Conservation (phyloP, 2,888 invertebrate genomes). For the Nemotelus pantherinus region DNA sequence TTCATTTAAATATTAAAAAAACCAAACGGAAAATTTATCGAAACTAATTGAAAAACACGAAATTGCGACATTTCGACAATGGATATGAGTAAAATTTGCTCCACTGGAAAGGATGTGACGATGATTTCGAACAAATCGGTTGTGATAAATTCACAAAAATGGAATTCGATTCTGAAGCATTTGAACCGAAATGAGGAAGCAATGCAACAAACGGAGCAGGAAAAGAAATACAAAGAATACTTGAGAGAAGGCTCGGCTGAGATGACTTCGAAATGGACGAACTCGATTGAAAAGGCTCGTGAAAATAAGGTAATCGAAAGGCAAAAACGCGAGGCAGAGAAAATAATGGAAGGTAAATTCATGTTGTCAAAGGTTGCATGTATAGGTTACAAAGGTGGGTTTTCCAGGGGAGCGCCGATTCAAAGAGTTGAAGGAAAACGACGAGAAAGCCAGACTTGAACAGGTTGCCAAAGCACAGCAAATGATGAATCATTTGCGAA, state of each 20-base stretch:
- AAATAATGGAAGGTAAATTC: constrained; percentile 48
- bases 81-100: constrained; percentile 13
- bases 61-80: background rate
- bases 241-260: constrained; percentile 63
- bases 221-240: constrained; percentile 60
- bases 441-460: constrained; percentile 55
- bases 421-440: constrained; percentile 54
- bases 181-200: constrained; percentile 34
- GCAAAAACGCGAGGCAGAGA: constrained; percentile 54
- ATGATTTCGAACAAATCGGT: constrained; percentile 4
- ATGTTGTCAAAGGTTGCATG: background rate
- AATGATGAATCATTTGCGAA: constrained; percentile 59
- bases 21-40: background rate
- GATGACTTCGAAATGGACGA: constrained; percentile 65
- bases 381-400: background rate
- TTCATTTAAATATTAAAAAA: too few relatives aligned
- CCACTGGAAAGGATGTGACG: constrained; percentile 1
- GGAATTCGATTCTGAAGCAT: constrained; percentile 43
- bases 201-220: constrained; percentile 56
- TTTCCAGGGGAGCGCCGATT: constrained; percentile 44
- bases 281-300: constrained; percentile 61
- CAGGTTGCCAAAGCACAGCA: constrained; percentile 60
- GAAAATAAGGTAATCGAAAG: constrained; percentile 48
- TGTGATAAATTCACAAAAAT: constrained; percentile 41
- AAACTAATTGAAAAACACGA: background rate